These are phyloP conservation scores for Tridacna gigas DNA, from an alignment of 2,888 invertebrate genomes.

Conservation along the genomic window DNA sequence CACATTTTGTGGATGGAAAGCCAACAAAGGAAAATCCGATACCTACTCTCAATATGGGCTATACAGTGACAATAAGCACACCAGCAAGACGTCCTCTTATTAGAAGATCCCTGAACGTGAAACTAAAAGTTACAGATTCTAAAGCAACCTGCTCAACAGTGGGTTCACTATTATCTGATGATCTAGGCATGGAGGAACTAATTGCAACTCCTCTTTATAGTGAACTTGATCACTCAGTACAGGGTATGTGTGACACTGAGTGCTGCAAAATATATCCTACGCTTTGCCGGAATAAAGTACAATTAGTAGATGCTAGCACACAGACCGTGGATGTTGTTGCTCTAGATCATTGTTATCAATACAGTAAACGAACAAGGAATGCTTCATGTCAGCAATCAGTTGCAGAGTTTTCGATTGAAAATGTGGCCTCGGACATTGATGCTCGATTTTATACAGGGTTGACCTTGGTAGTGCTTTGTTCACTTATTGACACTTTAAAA, in stretches of 20 bases:
- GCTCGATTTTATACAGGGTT: no score
- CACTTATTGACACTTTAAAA: no score
- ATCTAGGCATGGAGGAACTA: neutral
- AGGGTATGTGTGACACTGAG: conserved; percentile 7
- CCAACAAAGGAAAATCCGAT: conserved; percentile 9
- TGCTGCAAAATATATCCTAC: conserved; percentile 34
- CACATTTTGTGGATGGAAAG: conserved; percentile 16
- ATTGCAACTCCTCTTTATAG: neutral
- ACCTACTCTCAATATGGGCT: conserved; percentile 10
- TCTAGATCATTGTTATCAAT: no score
- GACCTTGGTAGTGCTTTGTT: no score
- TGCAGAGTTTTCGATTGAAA: no score
- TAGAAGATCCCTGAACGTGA: neutral
- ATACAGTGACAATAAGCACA: neutral
- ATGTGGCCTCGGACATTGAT: no score
- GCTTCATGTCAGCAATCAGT: no score
- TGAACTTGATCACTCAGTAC: neutral
- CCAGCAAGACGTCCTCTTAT: neutral
- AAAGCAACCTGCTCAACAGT: neutral
- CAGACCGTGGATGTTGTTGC: conserved; percentile 45
- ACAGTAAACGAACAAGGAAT: no score
- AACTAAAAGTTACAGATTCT: no score
- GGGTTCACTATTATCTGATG: neutral
- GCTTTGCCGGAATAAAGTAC: conserved; percentile 31
- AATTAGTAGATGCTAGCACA: conserved; percentile 38